A percentile compares a stretch with the other conserved stretches of the same genome.
These are phyloP conservation scores for Blomia tropicalis DNA, from an alignment of 2,888 invertebrate genomes.

Conservation along the genomic window DNA sequence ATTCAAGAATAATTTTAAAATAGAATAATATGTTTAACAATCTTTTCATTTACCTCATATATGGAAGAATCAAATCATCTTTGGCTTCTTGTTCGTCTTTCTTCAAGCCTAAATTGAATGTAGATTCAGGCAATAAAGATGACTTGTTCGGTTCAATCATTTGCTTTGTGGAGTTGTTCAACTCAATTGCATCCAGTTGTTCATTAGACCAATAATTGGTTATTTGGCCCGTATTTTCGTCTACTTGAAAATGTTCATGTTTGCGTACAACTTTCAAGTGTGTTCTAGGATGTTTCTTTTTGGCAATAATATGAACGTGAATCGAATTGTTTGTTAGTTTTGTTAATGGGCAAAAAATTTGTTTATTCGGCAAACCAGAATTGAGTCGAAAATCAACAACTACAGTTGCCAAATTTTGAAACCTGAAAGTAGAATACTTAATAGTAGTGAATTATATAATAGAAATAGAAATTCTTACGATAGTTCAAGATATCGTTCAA, in stretches of 20 bases:
- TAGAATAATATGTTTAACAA: background rate
- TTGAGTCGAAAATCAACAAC: background rate
- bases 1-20: too few relatives aligned
- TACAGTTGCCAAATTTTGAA: background rate
- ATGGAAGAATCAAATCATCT: slow-evolving; percentile 47
- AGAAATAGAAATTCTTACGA: background rate
- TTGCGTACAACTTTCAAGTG: background rate
- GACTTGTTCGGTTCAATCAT: background rate
- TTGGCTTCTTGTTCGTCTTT: slow-evolving; percentile 47
- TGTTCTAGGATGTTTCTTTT: slow-evolving; percentile 8
- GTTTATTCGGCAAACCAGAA: background rate
- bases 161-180: background rate
- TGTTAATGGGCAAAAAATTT: background rate
- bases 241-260: slow-evolving; percentile 9
- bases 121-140: slow-evolving; percentile 32
- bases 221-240: background rate
- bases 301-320: slow-evolving; percentile 1
- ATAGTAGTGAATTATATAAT: background rate
- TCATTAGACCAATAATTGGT: background rate
- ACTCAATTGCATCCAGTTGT: background rate
- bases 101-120: slow-evolving; percentile 49
- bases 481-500: background rate
- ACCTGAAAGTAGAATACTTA: background rate
- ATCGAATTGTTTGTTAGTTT: background rate
- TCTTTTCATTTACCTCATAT: slow-evolving; percentile 38